Evolutionary conservation across 2,797 vertebrate genomes (phyloP), one percentile per base, ranked within the genome.

Genomic region (Liasis olivaceus): DNA sequence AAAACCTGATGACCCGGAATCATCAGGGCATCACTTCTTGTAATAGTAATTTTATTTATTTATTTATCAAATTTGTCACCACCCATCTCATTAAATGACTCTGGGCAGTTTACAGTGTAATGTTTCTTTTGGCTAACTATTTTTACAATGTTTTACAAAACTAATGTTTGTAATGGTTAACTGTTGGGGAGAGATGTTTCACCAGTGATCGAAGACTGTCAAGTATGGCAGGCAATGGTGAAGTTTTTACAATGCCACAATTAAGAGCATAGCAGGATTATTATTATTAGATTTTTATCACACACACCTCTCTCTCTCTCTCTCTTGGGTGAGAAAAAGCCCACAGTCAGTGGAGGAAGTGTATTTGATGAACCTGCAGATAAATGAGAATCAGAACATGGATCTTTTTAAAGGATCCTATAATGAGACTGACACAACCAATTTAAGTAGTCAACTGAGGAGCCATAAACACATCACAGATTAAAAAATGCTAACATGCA

Each of bases 361-460:
- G 4, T 28, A 26, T 94, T 94, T 92, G 28, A 93, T 92, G 63
- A 94, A 42, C 66, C 89, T 88, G 47, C 36, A 69, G 62, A 64
- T 92, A 91, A 91, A 94, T 51, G 26, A 91, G 64, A 56, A 58
- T 22, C 0, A 1, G 28, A 58, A 90, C 85, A 58, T 11, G 69
- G 5, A 11, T 14, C 56, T 88, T 87, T 22, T 12, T 24, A 17
- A 88, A 60, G 15, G 14, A 36, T 22, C 26, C 36, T 54, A 31
- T 15, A 56, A 87, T 69, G 64, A 87, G 22, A 14, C 64, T 77
- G 3, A 69, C 77, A 91, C 17, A 62, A 88, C 58, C 28, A 36
- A 22, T 22, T 31, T 88, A 20, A 62, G 4, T 77, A 59, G 31
- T 26, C 31, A 86, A 59, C 28, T 26, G 5, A 20, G 22, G 26